Evolutionary conservation across 2,113 vertebrate genomes (phyloP), one percentile per base, ranked within the genome.

Genomic region (Indicator maculatus): DNA sequence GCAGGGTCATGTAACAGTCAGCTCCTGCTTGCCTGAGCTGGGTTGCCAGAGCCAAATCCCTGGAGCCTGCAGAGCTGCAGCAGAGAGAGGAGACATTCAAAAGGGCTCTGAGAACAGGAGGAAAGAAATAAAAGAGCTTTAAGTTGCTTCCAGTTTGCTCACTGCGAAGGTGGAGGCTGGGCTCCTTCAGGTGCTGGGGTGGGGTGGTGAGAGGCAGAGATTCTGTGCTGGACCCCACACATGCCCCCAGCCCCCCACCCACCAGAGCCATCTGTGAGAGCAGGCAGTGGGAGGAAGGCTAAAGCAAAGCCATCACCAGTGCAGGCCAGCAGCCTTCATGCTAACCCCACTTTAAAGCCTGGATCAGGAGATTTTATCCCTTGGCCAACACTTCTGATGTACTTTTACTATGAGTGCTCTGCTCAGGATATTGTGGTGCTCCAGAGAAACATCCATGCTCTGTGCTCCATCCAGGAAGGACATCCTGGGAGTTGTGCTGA

Each of bases 1-100:
- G 95, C 91, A 96, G 89, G 96, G 95, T 97, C 96, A 97, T 91
- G 85, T 94, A 96, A 94, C 94, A 96, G 96, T 96, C 96, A 96
- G 95, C 94, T 96, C 93, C 91, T 39, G 73, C 93, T 93, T 79
- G 90, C 93, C 83, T 92, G 86, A 83, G 95, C 83, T 84, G 72
- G 65, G 95, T 84, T 95, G 93, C 86, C 82, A 91, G 89, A 86
- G 67, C 90, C 95, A 95, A 96, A 94, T 93, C 96, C 93, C 95
- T 88, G 73, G 92, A 93, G 93, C 76, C 85, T 64, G 50, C 1
- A 8, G 86, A 95, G 90, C 69, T 93, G 79, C 93, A 88, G 83
- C 91, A 69, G 72, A 83, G 77, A 76, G 88, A 90, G 50, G 82
- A 61, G 86, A 92, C 75, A 88, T 86, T 94, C 70, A 81, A 52